Base-by-base conservation (phyloP, 2,888 invertebrate genomes). In the Ceramica pisi region DNA sequence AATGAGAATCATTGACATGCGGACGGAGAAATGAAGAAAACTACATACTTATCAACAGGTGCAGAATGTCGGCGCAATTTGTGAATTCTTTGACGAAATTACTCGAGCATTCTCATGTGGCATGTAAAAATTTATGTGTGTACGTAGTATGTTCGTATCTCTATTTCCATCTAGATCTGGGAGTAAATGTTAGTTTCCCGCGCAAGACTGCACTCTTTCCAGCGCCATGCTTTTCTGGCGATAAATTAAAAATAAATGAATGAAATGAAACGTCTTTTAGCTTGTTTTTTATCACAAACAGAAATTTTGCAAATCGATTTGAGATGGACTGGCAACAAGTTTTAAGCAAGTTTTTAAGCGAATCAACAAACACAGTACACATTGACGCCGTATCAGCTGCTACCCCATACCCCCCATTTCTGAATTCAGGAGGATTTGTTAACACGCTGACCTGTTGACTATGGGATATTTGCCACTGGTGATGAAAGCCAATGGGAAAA, bases 61-160 rank as follows among this genome's bases (percentile, higher is more conserved):
- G 87, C 80, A 68, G 57, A 68, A 66, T 61, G 53, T 70, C 78
- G 60, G 53, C 65, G 69, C 69, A 78, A 79, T 80, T 82, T 77
- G 76, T 67, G 50, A 83, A 83, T 83, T 78, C 80, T 71, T 84
- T 67, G 69, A 60, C 62, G 53, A 75, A 84, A 83, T 78, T 68
- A 65, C 69, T 44, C 70, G 61, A 74, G 57, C 76, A 81, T 81
- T 77, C 71, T 21, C 71, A 50, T 65, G 75, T 70, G 76, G 72
- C 73, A 73, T 73, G 69, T 65, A 51, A 74, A 51, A 69, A 85
- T 86, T 80, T 74, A 80, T 70, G 59, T 55, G 63, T 10, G 59
- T 59, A 51, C 7, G 55, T 72, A 72, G 59, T 55, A 65, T 10
- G 59, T 59, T 48, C 7, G 55, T 72, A 72, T 80, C 69, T 75